Evolutionary conservation across 2,888 invertebrate species (phyloP), one percentile per base, ranked within the genome.

Genomic region (Ischnus inquisitorius): DNA sequence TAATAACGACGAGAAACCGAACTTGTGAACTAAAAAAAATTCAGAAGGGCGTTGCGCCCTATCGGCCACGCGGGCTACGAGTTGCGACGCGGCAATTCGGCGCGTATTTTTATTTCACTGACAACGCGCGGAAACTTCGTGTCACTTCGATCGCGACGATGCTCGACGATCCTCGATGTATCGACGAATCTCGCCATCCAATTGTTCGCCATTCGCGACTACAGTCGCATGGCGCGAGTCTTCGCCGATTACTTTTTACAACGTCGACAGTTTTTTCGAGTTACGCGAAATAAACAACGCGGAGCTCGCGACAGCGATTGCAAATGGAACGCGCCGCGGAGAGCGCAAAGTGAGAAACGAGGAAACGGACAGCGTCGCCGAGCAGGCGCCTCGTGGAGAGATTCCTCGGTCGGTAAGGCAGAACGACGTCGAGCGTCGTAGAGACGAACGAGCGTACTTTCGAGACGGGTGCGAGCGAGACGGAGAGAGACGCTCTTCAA

Each of bases 401-500:
- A 10, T 1, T 14, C 10, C 77, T 83, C 83, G 83, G 83, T 77
- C 83, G 83, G 83, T 83, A 85, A 74, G 34, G 64, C 16, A 60
- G 79, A 72, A 51, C 71, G 62, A 79, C 79, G 43, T 22, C 54
- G 64, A 71, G 78, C 57, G 86, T 82, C 86, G 88, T 86, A 87
- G 19, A 10, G 85, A 54, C 82, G 87, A 60, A 14, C 34, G 57
- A 54, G 54, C 54, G 54, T 54, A 54, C 10, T 22, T 48, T 77
- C 74, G 83, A 78, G 57, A 77, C 85, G 85, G 60, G 87, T 81
- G 83, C 71, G 77, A 87, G 87, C 54, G 86, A 86, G 88, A 88
- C 84, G 85, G 86, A 48, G 74, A 89, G 88, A 85, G 88, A 88
- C 88, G 87, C 88, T 89, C 74, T 80, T 80, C 68, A 65, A 60